Base-by-base conservation (phyloP, 2,888 invertebrate species). In the Melinaea marsaeus region DNA sequence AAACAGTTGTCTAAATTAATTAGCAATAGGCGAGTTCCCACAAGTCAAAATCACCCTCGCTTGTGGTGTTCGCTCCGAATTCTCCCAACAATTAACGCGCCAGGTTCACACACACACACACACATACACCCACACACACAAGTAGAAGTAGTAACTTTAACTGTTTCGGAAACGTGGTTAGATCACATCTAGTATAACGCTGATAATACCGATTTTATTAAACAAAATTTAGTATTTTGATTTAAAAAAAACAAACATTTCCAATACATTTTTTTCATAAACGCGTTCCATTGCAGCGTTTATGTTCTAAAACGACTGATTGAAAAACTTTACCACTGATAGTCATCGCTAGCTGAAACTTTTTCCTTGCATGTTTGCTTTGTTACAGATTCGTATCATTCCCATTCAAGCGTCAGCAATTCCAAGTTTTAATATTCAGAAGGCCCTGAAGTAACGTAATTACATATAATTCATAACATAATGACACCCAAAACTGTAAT, bases 1-100 rank as follows among this genome's bases (percentile, higher is more conserved):
- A 84, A 86, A 85, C 81, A 87, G 84, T 87, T 86, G 86, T 88
- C 87, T 86, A 85, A 85, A 85, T 84, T 88, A 88, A 90, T 90
- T 89, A 88, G 88, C 90, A 88, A 87, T 84, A 78, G 79, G 90
- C 79, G 80, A 75, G 86, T 89, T 90, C 90, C 88, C 90, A 89
- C 86, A 81, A 81, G 84, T 79, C 78, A 83, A 84, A 84, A 84
- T 82, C 86, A 85, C 87, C 89, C 88, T 83, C 85, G 76, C 74
- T 79, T 74, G 75, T 83, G 83, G 80, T 74, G 73, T 65, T 73
- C 73, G 74, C 71, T 76, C 79, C 79, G 70, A 85, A 81, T 83
- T 83, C 85, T 87, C 85, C 86, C 85, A 85, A 80, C 87, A 85
- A 88, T 86, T 88, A 88, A 84, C 82, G 80, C 82, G 81, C 78